These are phyloP conservation scores for Platygyra sinensis DNA, from an alignment of 64 coral and sea anemone genomes.

Conservation along the genomic window DNA sequence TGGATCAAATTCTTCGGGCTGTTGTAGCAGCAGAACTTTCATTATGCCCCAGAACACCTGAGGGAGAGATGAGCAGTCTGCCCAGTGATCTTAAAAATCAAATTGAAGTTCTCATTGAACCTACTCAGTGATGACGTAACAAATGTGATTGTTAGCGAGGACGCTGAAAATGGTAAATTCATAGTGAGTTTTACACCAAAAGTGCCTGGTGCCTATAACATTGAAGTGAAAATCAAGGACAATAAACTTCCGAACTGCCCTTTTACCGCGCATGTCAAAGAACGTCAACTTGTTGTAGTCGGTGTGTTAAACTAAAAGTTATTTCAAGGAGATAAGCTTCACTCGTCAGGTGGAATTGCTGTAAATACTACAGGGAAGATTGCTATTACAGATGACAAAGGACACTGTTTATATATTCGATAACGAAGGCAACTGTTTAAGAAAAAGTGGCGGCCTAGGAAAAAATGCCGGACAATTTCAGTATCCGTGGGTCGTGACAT, in stretches of 20 bases:
- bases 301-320: not conserved
- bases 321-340: not conserved
- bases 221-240: not conserved
- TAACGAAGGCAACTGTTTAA: constrained; percentile 23
- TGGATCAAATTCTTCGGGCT: not conserved
- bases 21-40: not conserved
- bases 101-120: not conserved
- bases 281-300: not conserved
- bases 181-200: not conserved
- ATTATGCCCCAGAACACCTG: not conserved
- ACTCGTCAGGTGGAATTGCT: not conserved
- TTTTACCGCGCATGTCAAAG: not conserved
- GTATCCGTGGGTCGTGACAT: not conserved
- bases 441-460: not conserved
- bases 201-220: not conserved
- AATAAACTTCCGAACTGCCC: not conserved
- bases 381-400: not conserved
- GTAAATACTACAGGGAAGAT: constrained; percentile 6
- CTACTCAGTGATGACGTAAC: not conserved
- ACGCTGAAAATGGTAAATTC: not conserved
- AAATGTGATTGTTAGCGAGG: not conserved
- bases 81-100: not conserved
- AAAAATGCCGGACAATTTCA: not conserved
- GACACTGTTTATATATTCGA: constrained; percentile 22
- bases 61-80: not conserved